A percentile compares a stretch with the other conserved stretches of the same genome.
Evolutionary conservation across 2,888 invertebrate species (phyloP).

Genomic region (Hemicrepidius hirtus): DNA sequence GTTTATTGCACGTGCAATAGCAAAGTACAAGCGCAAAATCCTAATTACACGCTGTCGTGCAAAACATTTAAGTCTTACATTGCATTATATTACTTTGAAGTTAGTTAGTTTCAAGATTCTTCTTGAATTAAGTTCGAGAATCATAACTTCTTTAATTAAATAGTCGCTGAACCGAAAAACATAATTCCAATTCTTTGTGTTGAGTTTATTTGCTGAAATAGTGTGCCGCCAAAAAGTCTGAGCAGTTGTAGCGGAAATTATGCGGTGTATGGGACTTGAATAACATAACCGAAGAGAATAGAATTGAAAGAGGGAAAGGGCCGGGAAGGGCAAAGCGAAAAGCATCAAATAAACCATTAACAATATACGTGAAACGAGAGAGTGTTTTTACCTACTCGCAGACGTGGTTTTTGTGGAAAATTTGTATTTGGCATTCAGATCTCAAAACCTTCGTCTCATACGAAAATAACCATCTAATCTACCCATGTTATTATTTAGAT

Average conservation of each 20-base stretch:
- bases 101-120: slow-evolving; percentile 21
- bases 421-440: slow-evolving; percentile 28
- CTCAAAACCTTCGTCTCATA: slow-evolving; percentile 17
- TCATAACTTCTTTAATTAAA: slow-evolving; percentile 32
- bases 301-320: slow-evolving; percentile 39
- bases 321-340: slow-evolving; percentile 24
- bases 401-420: slow-evolving; percentile 27
- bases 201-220: slow-evolving; percentile 22
- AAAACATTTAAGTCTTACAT: slow-evolving; percentile 38
- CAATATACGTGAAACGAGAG: slow-evolving; percentile 41
- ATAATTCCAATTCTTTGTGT: neutral
- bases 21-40: slow-evolving; percentile 29
- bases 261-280: slow-evolving; percentile 34
- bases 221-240: neutral
- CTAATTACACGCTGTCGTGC: slow-evolving; percentile 42
- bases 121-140: slow-evolving; percentile 1
- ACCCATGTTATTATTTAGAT: neutral
- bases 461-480: neutral
- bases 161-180: neutral
- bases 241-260: slow-evolving; percentile 24
- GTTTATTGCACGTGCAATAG: slow-evolving; percentile 35
- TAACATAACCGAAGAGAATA: slow-evolving; percentile 35
- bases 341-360: slow-evolving; percentile 46
- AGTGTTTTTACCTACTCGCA: slow-evolving; percentile 28
- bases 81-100: slow-evolving; percentile 15